Evolutionary conservation across 2,797 vertebrate species (phyloP).

Genomic region (Limnodromus scolopaceus): DNA sequence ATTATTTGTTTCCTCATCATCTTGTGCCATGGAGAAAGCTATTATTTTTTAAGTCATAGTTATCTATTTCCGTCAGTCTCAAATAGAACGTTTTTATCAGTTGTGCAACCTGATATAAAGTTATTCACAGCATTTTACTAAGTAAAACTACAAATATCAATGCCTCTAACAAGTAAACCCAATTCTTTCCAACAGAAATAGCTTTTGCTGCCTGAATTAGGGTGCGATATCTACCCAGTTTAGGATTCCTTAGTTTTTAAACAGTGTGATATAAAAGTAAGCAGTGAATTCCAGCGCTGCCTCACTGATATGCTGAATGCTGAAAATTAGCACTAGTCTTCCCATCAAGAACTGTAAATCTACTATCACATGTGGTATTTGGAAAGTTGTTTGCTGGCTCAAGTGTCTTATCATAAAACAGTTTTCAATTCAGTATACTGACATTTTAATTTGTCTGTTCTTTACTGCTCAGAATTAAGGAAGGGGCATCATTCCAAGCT

Average conservation of each 20-base stretch:
- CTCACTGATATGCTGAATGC: background rate
- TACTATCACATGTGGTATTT: background rate
- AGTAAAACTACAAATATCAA: background rate
- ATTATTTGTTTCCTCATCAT: conserved; percentile 6
- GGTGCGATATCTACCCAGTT: background rate
- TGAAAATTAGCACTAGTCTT: background rate
- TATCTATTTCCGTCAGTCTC: background rate
- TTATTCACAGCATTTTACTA: background rate
- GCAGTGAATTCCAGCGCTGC: background rate
- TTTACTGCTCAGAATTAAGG: conserved; percentile 48
- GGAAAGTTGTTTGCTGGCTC: conserved; percentile 4
- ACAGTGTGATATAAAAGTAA: background rate
- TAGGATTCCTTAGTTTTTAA: background rate
- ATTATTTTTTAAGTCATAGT: background rate
- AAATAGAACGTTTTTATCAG: background rate
- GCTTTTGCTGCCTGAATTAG: background rate
- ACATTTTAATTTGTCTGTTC: conserved; percentile 57
- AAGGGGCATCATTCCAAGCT: conserved; percentile 46
- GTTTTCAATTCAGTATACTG: conserved; percentile 46
- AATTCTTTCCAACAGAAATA: background rate
- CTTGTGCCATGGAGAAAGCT: background rate
- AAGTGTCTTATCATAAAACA: conserved; percentile 36
- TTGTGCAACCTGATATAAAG: background rate
- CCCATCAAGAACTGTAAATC: background rate
- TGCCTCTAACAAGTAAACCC: background rate